These are phyloP conservation scores for Pipra filicauda DNA, from an alignment of 2,113 vertebrate species.

Conservation along the genomic window DNA sequence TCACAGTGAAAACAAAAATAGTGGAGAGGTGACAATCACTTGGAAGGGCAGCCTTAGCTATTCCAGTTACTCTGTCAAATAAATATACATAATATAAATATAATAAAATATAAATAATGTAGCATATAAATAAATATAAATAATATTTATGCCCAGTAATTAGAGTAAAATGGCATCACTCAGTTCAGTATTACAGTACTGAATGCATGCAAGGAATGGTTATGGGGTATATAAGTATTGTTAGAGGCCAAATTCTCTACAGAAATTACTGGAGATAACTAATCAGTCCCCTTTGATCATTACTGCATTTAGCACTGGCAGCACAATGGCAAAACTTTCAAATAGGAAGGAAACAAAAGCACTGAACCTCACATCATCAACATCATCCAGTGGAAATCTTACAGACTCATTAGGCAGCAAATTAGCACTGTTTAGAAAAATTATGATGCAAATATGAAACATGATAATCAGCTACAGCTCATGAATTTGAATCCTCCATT, in stretches of 20 bases:
- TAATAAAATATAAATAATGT: not conserved
- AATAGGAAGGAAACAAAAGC: not conserved
- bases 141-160: not conserved
- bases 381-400: not conserved
- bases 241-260: not conserved
- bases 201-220: not conserved
- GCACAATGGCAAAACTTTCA: not conserved
- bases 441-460: not conserved
- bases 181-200: not conserved
- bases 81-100: not conserved
- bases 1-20: not conserved
- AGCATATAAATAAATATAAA: not conserved
- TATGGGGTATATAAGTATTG: not conserved
- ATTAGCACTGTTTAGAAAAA: conserved; percentile 26
- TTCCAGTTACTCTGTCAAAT: not conserved
- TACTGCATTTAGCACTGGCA: not conserved
- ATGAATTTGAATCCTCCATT: not conserved
- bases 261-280: not conserved
- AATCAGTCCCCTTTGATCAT: not conserved
- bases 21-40: not conserved
- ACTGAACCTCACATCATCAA: not conserved
- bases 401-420: conserved; percentile 19
- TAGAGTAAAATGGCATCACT: not conserved
- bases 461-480: not conserved
- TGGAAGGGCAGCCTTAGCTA: not conserved